Evolutionary conservation across 2,797 vertebrate genomes (phyloP).

Genomic region (Falco berigora): DNA sequence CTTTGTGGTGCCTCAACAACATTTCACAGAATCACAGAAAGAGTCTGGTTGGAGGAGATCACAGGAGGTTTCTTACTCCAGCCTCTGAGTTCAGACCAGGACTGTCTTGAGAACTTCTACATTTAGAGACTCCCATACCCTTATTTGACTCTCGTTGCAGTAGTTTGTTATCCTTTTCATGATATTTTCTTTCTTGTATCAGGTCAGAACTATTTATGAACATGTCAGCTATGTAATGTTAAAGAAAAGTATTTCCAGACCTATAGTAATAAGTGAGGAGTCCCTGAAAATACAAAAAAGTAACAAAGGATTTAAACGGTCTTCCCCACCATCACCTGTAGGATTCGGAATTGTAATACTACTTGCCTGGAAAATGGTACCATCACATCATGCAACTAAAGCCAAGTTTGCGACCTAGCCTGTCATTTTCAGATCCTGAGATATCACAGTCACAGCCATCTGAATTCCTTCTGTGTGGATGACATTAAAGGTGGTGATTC

Average conservation of each 20-base stretch:
- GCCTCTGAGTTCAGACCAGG: background rate
- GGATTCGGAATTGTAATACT: background rate
- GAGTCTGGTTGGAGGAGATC: background rate
- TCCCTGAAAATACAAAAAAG: background rate
- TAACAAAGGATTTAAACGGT: background rate
- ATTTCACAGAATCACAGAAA: background rate
- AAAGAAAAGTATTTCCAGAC: background rate
- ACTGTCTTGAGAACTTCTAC: background rate
- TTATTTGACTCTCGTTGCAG: background rate
- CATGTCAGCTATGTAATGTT: background rate
- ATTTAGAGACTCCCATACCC: background rate
- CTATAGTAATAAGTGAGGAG: background rate
- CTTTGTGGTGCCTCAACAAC: background rate
- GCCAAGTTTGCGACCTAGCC: background rate
- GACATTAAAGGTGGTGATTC: background rate
- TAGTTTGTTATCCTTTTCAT: background rate
- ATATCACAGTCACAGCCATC: background rate
- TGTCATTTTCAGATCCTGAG: background rate
- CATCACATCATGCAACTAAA: background rate
- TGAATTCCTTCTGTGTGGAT: background rate
- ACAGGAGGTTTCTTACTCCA: background rate
- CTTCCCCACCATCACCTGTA: background rate
- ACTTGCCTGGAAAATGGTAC: background rate
- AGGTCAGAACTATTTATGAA: background rate
- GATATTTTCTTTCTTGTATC: background rate